Base-by-base conservation (phyloP, 2,888 invertebrate species). In the Frankliniella fusca region DNA sequence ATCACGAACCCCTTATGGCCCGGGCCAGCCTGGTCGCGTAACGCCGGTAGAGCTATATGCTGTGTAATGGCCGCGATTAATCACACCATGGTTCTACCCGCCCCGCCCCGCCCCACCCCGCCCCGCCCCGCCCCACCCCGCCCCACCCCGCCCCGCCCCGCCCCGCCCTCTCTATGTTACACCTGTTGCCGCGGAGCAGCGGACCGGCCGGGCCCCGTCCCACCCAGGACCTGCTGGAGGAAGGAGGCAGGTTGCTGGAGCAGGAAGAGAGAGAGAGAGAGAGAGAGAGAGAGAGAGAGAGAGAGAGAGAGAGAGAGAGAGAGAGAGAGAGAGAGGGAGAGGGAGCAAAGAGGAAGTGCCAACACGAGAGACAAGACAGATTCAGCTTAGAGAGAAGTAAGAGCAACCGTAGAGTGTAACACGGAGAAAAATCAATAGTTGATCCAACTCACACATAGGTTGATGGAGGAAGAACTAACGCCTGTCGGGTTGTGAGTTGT, bases 211-310 rank as follows among this genome's bases (percentile, higher is more conserved):
- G 65, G 65, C 3, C 9, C 18, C n/a, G n/a, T n/a, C n/a, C n/a
- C n/a, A n/a, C n/a, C n/a, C n/a, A n/a, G n/a, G n/a, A n/a, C n/a
- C n/a, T n/a, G n/a, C n/a, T n/a, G n/a, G 65, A 65, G 65, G 54
- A 54, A 9, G n/a, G 2, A 65, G 65, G 9, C 65, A n/a, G 65
- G n/a, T 38, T 38, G 38, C 38, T 38, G 38, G 38, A 38, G 38
- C 20, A 65, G 65, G n/a, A n/a, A 65, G 65, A 65, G 65, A 65
- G 65, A 2, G 5, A 3, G 65, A n/a, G 65, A 65, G 65, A 65
- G 65, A 65, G 65, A 65, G 65, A 65, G 65, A 65, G 65, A 65
- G 65, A 65, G 65, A 65, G 65, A 65, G 65, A 65, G 65, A 65
- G 65, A 65, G 65, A 65, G 20, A 65, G 65, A 65, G 65, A 65